Evolutionary conservation across 2,888 invertebrate genomes (phyloP), one percentile per base, ranked within the genome.

Genomic region (Mesorhabditis belari): DNA sequence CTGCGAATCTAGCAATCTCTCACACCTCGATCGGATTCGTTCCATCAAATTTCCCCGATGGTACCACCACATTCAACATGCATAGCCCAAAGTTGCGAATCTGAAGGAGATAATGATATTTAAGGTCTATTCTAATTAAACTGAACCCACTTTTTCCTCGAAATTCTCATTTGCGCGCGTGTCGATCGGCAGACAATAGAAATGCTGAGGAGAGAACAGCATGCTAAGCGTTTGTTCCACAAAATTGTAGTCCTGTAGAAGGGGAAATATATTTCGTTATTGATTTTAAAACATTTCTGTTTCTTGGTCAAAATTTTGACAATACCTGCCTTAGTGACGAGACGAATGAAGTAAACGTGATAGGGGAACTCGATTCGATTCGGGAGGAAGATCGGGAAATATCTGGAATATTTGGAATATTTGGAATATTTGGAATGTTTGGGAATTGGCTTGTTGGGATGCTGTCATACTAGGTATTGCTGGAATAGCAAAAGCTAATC

Each of bases 191-290:
- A 64, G 67, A 27, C 70, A 70, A 55, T 64, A 70, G 50, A 70
- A 70, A 49, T 70, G 64, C 12, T 64, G 59, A 3, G 70, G 70
- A 6, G 66, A 65, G 56, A 63, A 65, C 65, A 68, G 60, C 65
- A 69, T 70, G 12, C 64, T 62, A 25, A 70, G 57, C n/a, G 62
- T 58, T 52, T 68, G 65, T 25, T 70, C 70, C 12, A 70, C 61
- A 28, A 62, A 70, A 28, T 62, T 61, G 29, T 70, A 70, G 53
- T 70, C 61, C 63, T 67, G 24, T 23, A 63, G 56, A 17, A 24
- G 5, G 26, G 5, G 28, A 53, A 19, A 9, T 44, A 6, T 17
- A 4, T 26, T 44, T 9, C 21, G 17, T 5, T 9, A n/a, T 9
- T 19, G 21, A 12, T 51, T 6, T n/a, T n/a, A 12, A 51, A 54